Evolutionary conservation across 2,888 invertebrate species (phyloP).

Genomic region (Amphimallon solstitiale): DNA sequence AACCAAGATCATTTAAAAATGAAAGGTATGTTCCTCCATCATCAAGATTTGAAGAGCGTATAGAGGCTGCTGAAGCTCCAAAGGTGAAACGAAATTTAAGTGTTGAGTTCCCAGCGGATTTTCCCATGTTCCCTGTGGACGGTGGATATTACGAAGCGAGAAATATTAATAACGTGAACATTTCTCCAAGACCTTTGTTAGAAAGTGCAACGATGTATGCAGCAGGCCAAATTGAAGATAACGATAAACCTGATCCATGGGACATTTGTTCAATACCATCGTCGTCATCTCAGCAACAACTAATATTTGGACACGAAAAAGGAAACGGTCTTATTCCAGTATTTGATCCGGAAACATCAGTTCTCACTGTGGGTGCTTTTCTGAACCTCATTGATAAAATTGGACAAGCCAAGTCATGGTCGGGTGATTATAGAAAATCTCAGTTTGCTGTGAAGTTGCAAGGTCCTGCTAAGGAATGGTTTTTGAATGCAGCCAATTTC

Average conservation of each 20-base stretch:
- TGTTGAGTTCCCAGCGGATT: conserved; percentile 18
- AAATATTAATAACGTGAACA: neutral
- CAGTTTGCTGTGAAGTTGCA: conserved; percentile 47
- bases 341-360: conserved; percentile 47
- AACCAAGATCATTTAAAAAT: conserved; percentile 1
- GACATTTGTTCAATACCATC: neutral
- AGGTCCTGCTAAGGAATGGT: conserved; percentile 49
- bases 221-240: neutral
- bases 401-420: conserved; percentile 46
- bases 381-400: conserved; percentile 45
- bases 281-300: conserved; percentile 1
- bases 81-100: conserved; percentile 6
- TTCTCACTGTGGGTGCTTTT: conserved; percentile 45
- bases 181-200: neutral
- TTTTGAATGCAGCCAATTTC: conserved; percentile 43
- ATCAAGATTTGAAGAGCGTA: conserved; percentile 11
- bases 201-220: neutral
- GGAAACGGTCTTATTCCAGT: conserved; percentile 43
- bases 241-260: conserved; percentile 39
- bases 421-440: conserved; percentile 45
- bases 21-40: conserved; percentile 8
- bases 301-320: conserved; percentile 37
- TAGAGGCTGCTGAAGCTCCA: neutral
- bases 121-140: conserved; percentile 8
- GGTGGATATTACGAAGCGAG: conserved; percentile 2